These are phyloP conservation scores for Crax fasciolata DNA, from an alignment of 2,797 vertebrate genomes.

Conservation along the genomic window DNA sequence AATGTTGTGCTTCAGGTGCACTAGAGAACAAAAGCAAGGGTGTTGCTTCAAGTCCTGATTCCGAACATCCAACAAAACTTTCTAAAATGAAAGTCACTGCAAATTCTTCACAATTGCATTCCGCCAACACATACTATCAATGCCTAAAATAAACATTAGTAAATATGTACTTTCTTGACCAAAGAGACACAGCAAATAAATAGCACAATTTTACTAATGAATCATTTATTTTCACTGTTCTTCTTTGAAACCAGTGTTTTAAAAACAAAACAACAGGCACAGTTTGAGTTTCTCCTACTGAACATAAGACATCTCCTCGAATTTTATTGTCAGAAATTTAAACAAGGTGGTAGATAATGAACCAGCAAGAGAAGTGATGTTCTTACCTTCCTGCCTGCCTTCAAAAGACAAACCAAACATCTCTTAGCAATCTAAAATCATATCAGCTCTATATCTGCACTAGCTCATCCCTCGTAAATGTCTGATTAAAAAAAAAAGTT, in stretches of 20 bases:
- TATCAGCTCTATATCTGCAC: neutral
- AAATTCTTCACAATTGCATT: neutral
- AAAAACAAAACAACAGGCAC: neutral
- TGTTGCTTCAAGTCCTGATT: neutral
- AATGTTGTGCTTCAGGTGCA: neutral
- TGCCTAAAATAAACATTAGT: neutral
- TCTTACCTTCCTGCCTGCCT: neutral
- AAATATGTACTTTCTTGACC: neutral
- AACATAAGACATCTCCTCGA: neutral
- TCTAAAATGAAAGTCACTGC: neutral
- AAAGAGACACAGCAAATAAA: neutral
- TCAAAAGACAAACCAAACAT: neutral
- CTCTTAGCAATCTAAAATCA: neutral
- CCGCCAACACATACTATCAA: neutral
- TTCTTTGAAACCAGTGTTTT: neutral
- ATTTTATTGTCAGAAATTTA: neutral
- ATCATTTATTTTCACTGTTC: neutral
- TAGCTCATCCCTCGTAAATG: neutral
- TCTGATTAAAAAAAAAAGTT: neutral
- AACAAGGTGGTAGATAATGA: neutral
- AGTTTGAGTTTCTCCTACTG: neutral
- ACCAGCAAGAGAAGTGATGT: neutral
- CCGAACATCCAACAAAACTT: neutral
- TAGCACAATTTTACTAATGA: neutral
- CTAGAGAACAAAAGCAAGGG: accelerated